Conservation (phyloP, 2,888 invertebrate genomes). For the Drosophila sordidapex region DNA sequence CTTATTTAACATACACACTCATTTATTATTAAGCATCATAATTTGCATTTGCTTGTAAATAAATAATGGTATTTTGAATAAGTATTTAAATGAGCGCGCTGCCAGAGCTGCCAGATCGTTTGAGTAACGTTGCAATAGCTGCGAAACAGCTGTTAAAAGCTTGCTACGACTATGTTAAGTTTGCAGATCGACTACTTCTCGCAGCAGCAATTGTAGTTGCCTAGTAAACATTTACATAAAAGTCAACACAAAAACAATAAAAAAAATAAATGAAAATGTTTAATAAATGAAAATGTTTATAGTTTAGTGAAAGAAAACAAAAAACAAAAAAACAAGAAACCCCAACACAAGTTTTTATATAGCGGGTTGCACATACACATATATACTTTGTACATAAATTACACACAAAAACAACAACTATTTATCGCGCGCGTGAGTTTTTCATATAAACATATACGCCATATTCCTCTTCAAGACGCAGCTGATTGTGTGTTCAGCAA, state of each 20-base stretch:
- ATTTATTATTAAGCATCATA: neutral
- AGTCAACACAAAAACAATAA: conserved; percentile 51
- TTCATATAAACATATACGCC: conserved; percentile 1
- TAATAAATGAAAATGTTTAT: conserved; percentile 44
- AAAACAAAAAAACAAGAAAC: conserved; percentile 16
- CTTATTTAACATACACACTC: neutral
- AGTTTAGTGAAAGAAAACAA: conserved; percentile 44
- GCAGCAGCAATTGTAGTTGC: conserved; percentile 59
- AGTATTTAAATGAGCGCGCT: conserved; percentile 4
- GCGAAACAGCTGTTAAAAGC: conserved; percentile 58
- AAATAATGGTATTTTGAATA: conserved; percentile 24
- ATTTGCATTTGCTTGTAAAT: neutral
- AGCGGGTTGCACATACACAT: conserved; percentile 46
- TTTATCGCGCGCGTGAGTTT: conserved; percentile 27
- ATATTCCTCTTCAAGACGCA: conserved; percentile 22
- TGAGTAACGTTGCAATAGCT: conserved; percentile 17
- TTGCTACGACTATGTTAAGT: conserved; percentile 47
- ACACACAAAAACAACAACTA: conserved; percentile 10
- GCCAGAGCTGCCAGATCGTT: conserved; percentile 14
- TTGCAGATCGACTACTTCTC: conserved; percentile 60
- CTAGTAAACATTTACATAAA: conserved; percentile 67
- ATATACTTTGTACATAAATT: conserved; percentile 54
- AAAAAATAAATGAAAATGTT: conserved; percentile 46
- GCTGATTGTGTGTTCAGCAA: conserved; percentile 37
- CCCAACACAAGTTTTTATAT: conserved; percentile 46